Evolutionary conservation across 1,140 invertebrate species (phyloP).

Genomic region (Drosophila yakuba): DNA sequence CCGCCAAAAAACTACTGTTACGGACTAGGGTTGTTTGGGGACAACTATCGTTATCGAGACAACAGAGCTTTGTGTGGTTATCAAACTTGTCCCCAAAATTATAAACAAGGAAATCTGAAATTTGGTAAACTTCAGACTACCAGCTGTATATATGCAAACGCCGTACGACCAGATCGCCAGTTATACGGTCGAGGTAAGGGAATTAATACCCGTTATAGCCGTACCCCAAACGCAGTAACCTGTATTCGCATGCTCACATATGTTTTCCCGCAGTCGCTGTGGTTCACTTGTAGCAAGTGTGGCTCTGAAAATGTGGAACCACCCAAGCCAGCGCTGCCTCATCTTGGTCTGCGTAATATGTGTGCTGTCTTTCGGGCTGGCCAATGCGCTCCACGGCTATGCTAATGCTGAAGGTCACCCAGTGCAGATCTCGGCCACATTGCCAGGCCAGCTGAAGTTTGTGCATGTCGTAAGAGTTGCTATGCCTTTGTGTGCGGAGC

Average conservation of each 20-base stretch:
- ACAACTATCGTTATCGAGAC: conserved; percentile 16
- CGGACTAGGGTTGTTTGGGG: background rate
- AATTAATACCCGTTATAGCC: background rate
- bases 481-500: conserved; percentile 19
- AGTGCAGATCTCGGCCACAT: conserved; percentile 15
- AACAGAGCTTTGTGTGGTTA: conserved; percentile 16
- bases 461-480: conserved; percentile 77
- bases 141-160: conserved; percentile 31
- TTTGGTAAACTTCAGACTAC: conserved; percentile 33
- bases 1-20: background rate
- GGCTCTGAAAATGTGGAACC: conserved; percentile 46
- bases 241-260: conserved; percentile 28
- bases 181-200: conserved; percentile 51
- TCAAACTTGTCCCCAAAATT: conserved; percentile 35
- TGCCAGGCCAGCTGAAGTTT: conserved; percentile 75
- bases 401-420: conserved; percentile 7
- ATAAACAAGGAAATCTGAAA: conserved; percentile 37
- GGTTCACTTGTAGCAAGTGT: conserved; percentile 28
- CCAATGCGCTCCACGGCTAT: conserved; percentile 16
- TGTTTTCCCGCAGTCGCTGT: conserved; percentile 39
- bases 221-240: background rate
- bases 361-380: conserved; percentile 33
- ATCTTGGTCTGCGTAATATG: conserved; percentile 41
- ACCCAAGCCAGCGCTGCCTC: conserved; percentile 14
- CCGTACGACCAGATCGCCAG: conserved; percentile 28